Percentiles rank a stretch among this genome's conserved stretches.
These are phyloP conservation scores for Eucera pruinosa DNA, from an alignment of 2,888 invertebrate species.

Conservation along the genomic window DNA sequence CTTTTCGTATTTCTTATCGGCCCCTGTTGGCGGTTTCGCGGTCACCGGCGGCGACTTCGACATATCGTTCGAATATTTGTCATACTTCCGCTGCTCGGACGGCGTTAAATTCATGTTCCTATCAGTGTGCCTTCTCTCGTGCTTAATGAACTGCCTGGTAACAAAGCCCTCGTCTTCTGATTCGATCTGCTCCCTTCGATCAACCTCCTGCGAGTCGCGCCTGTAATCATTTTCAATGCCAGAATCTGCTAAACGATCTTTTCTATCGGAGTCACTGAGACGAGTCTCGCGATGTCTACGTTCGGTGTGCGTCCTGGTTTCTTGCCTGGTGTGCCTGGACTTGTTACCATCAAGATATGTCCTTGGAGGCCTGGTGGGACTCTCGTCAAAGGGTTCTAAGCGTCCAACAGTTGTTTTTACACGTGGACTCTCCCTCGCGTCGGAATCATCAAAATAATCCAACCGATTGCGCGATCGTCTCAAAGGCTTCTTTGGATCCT, in stretches of 20 bases:
- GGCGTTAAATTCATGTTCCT: conserved; percentile 85
- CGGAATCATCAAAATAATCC: conserved; percentile 80
- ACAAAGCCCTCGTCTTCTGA: conserved; percentile 90
- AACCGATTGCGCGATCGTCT: conserved; percentile 79
- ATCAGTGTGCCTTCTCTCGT: conserved; percentile 90
- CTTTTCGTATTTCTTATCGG: conserved; percentile 82
- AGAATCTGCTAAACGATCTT: conserved; percentile 90
- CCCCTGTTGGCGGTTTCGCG: conserved; percentile 79
- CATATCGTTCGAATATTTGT: conserved; percentile 73
- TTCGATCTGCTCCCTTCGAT: conserved; percentile 83
- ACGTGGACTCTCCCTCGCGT: conserved; percentile 76
- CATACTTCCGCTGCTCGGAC: conserved; percentile 79
- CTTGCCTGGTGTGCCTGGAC: conserved; percentile 83
- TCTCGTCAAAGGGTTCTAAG: conserved; percentile 77
- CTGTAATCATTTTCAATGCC: conserved; percentile 93
- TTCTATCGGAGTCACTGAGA: conserved; percentile 85
- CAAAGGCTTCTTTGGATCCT: conserved; percentile 77
- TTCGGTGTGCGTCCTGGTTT: conserved; percentile 83
- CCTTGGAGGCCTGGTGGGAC: conserved; percentile 75
- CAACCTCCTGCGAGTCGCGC: conserved; percentile 87
- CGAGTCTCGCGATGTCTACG: conserved; percentile 79
- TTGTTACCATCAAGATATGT: conserved; percentile 78
- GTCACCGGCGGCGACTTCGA: conserved; percentile 75
- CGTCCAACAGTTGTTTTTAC: conserved; percentile 67
- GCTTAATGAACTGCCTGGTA: conserved; percentile 89